Conservation (phyloP, 2,113 vertebrate genomes). For the Microtus oregoni region DNA sequence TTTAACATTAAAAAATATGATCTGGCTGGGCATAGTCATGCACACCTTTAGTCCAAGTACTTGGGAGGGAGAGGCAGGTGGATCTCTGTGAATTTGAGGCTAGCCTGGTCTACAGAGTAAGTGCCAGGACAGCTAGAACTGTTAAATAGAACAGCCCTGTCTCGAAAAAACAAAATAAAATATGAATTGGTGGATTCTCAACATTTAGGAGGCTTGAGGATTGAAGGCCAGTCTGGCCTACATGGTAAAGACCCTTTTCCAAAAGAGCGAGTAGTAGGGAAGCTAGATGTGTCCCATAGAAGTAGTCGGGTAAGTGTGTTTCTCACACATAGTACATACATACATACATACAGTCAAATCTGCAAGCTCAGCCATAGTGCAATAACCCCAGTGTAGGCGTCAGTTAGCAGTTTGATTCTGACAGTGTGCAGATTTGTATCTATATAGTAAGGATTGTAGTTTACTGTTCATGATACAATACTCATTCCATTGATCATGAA, state of each 20-base stretch:
- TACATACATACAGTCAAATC: neutral
- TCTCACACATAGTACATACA: neutral
- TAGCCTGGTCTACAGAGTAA: neutral
- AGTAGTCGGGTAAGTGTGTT: neutral
- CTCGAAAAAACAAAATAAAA: no score
- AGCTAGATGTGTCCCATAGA: neutral
- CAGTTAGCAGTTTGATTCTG: neutral
- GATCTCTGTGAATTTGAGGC: no score
- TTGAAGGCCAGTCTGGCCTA: no score
- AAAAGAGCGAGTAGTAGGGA: neutral
- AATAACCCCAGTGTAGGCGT: neutral
- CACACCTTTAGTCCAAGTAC: no score
- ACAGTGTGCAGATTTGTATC: neutral
- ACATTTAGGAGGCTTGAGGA: no score
- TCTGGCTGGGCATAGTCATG: no score
- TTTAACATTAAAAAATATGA: no score
- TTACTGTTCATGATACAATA: neutral
- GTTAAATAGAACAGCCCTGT: no score
- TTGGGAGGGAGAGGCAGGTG: no score
- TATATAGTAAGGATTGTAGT: neutral
- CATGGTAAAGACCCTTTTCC: neutral
- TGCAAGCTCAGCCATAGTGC: neutral
- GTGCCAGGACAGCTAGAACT: no score
- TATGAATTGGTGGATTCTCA: no score
- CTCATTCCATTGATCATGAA: neutral